Percentiles rank a stretch among this genome's conserved stretches.
These are phyloP conservation scores for Arge pagana DNA, from an alignment of 2,888 invertebrate genomes.

Conservation along the genomic window DNA sequence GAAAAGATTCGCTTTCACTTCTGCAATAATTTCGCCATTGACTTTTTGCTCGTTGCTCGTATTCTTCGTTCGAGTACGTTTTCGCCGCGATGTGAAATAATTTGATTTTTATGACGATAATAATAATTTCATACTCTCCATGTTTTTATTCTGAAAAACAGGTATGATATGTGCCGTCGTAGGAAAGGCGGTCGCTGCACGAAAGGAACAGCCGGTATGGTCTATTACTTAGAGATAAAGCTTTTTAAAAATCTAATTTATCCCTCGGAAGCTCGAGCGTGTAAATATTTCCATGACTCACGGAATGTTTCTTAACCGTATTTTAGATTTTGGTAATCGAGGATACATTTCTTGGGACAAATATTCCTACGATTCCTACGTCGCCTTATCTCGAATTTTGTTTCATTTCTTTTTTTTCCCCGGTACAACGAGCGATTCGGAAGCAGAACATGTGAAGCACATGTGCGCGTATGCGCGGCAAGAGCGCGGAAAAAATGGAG, in stretches of 20 bases:
- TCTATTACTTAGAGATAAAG: slow-evolving; percentile 53
- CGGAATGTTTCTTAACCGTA: background rate
- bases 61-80: background rate
- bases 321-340: slow-evolving; percentile 2
- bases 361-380: no score
- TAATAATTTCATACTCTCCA: slow-evolving; percentile 52
- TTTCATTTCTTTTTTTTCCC: no score
- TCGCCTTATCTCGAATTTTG: no score
- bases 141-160: slow-evolving; percentile 63
- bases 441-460: no score
- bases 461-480: no score
- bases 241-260: slow-evolving; percentile 32
- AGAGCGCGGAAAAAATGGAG: no score
- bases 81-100: background rate
- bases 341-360: background rate
- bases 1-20: no score
- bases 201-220: slow-evolving; percentile 97
- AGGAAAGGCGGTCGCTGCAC: slow-evolving; percentile 96
- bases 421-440: no score
- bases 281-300: slow-evolving; percentile 2
- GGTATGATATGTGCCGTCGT: slow-evolving; percentile 97
- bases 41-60: no score
- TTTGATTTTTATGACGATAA: slow-evolving; percentile 15
- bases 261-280: background rate
- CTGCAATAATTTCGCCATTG: no score